Base-by-base conservation (phyloP, 2,113 vertebrate genomes). In the Heterochromis multidens region DNA sequence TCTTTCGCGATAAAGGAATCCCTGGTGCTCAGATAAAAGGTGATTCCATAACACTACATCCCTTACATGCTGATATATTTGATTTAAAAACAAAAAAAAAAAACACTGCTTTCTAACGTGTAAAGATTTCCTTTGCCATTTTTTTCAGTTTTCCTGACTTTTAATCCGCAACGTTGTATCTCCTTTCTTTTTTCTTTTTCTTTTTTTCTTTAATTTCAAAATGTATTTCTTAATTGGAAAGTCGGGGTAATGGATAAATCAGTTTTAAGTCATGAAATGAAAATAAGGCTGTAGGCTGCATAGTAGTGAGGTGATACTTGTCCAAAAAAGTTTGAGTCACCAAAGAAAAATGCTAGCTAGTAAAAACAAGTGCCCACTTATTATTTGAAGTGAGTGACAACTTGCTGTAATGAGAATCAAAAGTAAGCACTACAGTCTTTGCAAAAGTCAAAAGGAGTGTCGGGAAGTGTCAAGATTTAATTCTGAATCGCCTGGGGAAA, bases 21-120 rank as follows among this genome's bases (percentile, higher is more conserved):
- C 89, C 91, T 93, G 92, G 94, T 95, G 95, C 95, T 94, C 79
- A 74, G 83, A 92, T 89, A 87, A 87, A 90, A 92, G 80, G 82
- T 7, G 85, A 94, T 92, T 91, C 91, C 82, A 37, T 27, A 79
- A 92, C 88, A 90, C 92, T 90, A 93, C 80, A 76, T 87, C 79
- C 65, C 84, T 84, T 81, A 74, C 87, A 56, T 81, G 78, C 19
- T 25, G 59, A 89, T 40, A 19, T 63, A 40, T 79, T 7, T 3
- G 61, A 21, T 77, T 72, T 77, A 46, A 72, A 72, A 74, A 52
- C 43, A 74, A 74, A 43, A 13, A 70, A 43, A 2, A 63, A 5
- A 83, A 21, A 11, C 63, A 72, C 33, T 21, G 61, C 74, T 79
- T 91, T 33, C 80, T 77, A 58, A 70, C 56, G 65, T 72, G 63